A percentile compares a stretch with the other conserved stretches of the same genome.
Conservation (phyloP, 2,797 vertebrate genomes). For the Anableps anableps region DNA sequence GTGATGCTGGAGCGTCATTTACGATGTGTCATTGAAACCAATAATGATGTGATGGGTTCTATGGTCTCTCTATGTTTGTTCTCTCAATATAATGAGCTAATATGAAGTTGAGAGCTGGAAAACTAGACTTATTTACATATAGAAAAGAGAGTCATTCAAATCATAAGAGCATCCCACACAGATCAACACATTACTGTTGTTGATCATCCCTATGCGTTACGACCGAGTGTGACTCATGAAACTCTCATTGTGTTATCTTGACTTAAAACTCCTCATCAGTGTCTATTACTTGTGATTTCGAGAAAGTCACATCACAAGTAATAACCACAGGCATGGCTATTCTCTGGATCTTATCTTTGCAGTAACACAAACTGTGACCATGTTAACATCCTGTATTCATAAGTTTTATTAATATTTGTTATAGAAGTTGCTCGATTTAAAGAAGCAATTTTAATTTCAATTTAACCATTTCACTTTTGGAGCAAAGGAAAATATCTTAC, state of each 20-base stretch:
- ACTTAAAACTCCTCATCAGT: neutral
- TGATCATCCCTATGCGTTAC: neutral
- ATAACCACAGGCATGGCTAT: neutral
- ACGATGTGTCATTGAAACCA: neutral
- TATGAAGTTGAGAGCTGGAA: neutral
- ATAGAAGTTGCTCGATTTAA: neutral
- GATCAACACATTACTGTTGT: neutral
- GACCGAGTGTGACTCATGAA: no score
- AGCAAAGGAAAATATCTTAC: neutral
- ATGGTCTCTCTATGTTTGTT: neutral
- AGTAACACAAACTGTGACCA: neutral
- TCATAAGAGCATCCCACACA: no score
- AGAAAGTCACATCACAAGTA: neutral
- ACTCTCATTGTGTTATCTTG: neutral
- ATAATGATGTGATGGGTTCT: neutral
- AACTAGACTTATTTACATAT: no score
- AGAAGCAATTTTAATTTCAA: neutral
- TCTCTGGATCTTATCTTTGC: neutral
- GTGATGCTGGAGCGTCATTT: neutral
- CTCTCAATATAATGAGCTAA: neutral
- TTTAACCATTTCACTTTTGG: no score
- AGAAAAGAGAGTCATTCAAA: no score
- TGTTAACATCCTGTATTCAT: neutral
- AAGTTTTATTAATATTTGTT: neutral
- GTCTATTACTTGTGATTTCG: neutral